Conservation (phyloP, 2,113 vertebrate species). For the Zootoca vivipara region DNA sequence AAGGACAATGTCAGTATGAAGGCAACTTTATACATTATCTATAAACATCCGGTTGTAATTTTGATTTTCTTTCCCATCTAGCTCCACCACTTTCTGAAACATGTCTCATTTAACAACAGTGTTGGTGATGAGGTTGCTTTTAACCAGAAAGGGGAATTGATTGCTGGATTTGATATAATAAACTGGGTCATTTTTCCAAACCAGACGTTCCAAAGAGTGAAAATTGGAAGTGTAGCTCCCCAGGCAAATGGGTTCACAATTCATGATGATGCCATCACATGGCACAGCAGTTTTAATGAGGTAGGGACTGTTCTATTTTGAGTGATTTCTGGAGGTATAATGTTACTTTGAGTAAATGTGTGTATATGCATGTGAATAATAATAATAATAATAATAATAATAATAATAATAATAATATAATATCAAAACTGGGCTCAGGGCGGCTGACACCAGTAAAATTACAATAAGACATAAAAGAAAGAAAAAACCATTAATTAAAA, state of each 20-base stretch:
- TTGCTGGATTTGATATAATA: neutral
- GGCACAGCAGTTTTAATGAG: neutral
- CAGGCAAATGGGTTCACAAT: neutral
- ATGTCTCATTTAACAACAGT: constrained; percentile 8
- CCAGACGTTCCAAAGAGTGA: neutral
- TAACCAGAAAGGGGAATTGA: neutral
- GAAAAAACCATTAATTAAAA: no score
- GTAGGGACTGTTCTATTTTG: neutral
- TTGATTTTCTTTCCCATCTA: neutral
- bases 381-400: no score
- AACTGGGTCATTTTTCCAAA: constrained; percentile 16
- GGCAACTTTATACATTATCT: no score
- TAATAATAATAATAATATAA: no score
- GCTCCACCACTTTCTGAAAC: constrained; percentile 3
- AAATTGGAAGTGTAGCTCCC: neutral
- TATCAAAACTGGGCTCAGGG: no score
- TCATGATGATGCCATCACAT: neutral
- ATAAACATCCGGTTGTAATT: neutral
- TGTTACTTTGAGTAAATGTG: no score
- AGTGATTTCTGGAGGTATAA: neutral
- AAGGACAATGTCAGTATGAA: no score
- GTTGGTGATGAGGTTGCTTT: neutral
- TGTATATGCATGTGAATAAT: neutral
- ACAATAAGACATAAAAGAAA: no score
- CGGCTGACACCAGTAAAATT: no score